These are phyloP conservation scores for Hypanus sabinus DNA, from an alignment of 2,113 vertebrate species.

Conservation along the genomic window DNA sequence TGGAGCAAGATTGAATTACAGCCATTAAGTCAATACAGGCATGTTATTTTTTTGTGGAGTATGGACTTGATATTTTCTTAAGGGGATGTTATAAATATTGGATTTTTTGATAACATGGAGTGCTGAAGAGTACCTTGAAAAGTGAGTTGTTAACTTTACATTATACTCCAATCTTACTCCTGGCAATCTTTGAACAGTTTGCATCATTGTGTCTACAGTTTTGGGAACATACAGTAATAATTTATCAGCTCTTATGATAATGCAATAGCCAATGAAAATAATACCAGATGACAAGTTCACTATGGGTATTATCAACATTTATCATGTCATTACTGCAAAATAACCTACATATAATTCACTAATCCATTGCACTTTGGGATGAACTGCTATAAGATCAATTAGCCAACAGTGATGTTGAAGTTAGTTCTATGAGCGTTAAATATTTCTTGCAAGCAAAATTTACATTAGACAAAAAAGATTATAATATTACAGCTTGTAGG, in stretches of 20 bases:
- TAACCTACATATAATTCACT: neutral
- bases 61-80: neutral
- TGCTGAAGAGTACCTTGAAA: neutral
- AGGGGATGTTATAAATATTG: neutral
- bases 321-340: neutral
- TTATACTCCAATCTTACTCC: neutral
- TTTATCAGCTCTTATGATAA: neutral
- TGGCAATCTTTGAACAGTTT: neutral
- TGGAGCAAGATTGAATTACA: neutral
- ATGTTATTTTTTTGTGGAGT: neutral
- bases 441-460: neutral
- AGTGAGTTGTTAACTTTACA: neutral
- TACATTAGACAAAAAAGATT: neutral
- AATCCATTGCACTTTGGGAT: neutral
- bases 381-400: slow-evolving; percentile 1
- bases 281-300: neutral
- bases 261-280: neutral
- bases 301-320: neutral
- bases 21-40: neutral
- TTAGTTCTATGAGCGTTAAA: neutral
- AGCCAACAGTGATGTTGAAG: neutral
- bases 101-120: neutral
- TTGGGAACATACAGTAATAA: neutral
- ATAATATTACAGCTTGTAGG: neutral
- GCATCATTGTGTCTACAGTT: neutral